Conservation (phyloP, 2,888 invertebrate genomes). For the Eupithecia subfuscata region DNA sequence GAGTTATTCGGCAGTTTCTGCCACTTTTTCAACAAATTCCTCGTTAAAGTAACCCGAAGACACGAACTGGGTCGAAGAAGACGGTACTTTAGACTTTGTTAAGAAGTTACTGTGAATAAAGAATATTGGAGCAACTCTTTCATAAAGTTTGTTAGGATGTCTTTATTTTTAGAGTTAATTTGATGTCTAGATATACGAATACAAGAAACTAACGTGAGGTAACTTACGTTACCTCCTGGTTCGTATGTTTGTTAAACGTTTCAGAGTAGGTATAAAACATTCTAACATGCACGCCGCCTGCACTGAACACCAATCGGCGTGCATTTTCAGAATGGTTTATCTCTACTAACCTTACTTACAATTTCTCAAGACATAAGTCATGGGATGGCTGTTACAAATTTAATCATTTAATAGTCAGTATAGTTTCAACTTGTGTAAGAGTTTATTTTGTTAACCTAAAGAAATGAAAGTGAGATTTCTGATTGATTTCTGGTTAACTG, state of each 20-base stretch:
- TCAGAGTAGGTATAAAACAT: not conserved
- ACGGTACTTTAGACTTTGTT: slow-evolving; percentile 23
- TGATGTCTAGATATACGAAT: not conserved
- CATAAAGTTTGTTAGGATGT: not conserved
- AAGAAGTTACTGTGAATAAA: slow-evolving; percentile 21
- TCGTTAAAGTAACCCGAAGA: slow-evolving; percentile 35
- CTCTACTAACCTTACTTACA: too few species aligned
- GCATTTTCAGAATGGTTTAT: too few species aligned
- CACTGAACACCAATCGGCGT: too few species aligned
- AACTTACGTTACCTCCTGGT: not conserved
- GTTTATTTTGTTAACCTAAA: too few species aligned
- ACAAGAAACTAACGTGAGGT: not conserved
- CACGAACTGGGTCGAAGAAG: slow-evolving; percentile 32
- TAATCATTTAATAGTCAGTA: not conserved
- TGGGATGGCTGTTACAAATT: not conserved
- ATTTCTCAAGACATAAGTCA: not conserved
- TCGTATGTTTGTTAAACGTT: not conserved
- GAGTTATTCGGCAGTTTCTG: slow-evolving; percentile 57
- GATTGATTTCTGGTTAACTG: too few species aligned
- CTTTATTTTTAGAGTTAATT: slow-evolving; percentile 6
- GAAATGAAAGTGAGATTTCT: too few species aligned
- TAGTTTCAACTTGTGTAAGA: too few species aligned
- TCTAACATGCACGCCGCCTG: too few species aligned
- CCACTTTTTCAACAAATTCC: slow-evolving; percentile 62
- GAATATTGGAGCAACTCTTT: slow-evolving; percentile 21